phyloP scores from a whole-genome alignment of 2,797 vertebrate species.

The Sparidentex hasta region DNA sequence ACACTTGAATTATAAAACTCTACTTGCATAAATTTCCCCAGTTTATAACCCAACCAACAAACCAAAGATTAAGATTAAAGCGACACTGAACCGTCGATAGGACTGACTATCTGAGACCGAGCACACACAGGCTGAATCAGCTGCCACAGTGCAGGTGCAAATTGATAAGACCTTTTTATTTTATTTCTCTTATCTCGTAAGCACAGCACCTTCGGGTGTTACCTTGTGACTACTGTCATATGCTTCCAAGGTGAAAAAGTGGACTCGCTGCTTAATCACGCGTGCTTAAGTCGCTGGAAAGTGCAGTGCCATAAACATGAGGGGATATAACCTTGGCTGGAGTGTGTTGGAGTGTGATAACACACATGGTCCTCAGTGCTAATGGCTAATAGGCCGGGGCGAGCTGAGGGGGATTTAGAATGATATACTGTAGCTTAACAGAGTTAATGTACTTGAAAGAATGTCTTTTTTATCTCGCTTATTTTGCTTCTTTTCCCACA shows the following conservation, averaged over 20 bases:
- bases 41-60: slow-evolving; percentile 15
- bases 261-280: slow-evolving; percentile 56
- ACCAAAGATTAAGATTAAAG: slow-evolving; percentile 24
- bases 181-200: slow-evolving; percentile 58
- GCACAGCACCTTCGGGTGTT: slow-evolving; percentile 47
- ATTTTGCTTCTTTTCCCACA: slow-evolving; percentile 58
- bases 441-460: slow-evolving; percentile 65
- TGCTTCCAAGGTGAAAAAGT: slow-evolving; percentile 48
- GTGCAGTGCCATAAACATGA: slow-evolving; percentile 46
- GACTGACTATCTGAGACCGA: background rate
- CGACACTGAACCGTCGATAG: background rate
- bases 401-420: slow-evolving; percentile 52
- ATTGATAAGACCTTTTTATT: slow-evolving; percentile 62
- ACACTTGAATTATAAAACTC: slow-evolving; percentile 13
- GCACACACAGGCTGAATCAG: slow-evolving; percentile 50
- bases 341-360: slow-evolving; percentile 70
- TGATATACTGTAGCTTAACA: slow-evolving; percentile 67
- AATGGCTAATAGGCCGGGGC: slow-evolving; percentile 56
- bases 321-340: slow-evolving; percentile 58
- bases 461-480: slow-evolving; percentile 60
- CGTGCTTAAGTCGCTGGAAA: slow-evolving; percentile 55
- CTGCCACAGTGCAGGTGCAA: slow-evolving; percentile 47
- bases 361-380: slow-evolving; percentile 38
- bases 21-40: background rate
- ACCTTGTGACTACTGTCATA: slow-evolving; percentile 52